A percentile compares a stretch with the other conserved stretches of the same genome.
Evolutionary conservation across 1,140 invertebrate species (phyloP).

Genomic region (Drosophila ohnishii): DNA sequence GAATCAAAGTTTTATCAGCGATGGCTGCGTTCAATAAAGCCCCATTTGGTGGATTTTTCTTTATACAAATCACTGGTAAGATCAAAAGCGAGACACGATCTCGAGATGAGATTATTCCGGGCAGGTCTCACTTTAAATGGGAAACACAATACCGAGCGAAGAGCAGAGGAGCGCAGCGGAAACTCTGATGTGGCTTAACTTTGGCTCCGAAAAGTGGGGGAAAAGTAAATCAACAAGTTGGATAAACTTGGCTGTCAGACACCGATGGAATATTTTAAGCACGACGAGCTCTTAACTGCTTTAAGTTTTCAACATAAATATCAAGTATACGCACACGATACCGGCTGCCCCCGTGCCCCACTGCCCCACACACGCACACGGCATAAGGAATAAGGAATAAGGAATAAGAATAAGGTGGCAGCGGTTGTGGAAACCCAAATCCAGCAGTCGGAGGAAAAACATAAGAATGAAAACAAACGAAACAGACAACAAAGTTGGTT

Average conservation of each 20-base stretch:
- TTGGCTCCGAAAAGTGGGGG: conserved; percentile 35
- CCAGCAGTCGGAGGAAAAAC: conserved; percentile 36
- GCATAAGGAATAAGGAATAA: conserved; percentile 30
- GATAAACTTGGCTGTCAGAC: conserved; percentile 64
- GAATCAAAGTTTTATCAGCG: conserved; percentile 3
- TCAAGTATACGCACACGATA: conserved; percentile 70
- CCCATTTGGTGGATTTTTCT: conserved; percentile 15
- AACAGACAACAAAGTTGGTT: conserved; percentile 73
- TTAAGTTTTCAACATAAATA: conserved; percentile 80
- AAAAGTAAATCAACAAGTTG: conserved; percentile 78
- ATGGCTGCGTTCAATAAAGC: conserved; percentile 18
- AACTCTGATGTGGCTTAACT: conserved; percentile 48
- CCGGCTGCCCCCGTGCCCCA: conserved; percentile 10
- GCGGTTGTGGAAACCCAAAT: conserved; percentile 46
- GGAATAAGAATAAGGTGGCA: conserved; percentile 37
- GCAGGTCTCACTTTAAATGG: conserved; percentile 56
- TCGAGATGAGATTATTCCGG: conserved; percentile 59
- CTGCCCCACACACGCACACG: conserved; percentile 27
- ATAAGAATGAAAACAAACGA: conserved; percentile 56
- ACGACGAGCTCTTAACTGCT: conserved; percentile 75
- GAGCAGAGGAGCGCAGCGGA: neutral
- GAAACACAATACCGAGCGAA: neutral
- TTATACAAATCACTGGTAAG: conserved; percentile 40
- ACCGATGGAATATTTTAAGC: conserved; percentile 76
- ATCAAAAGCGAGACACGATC: conserved; percentile 62